Percentiles rank a stretch among this genome's conserved stretches.
These are phyloP conservation scores for Gnathonemus echidnorhynchus DNA, from an alignment of 2,113 vertebrate genomes.

Conservation along the genomic window DNA sequence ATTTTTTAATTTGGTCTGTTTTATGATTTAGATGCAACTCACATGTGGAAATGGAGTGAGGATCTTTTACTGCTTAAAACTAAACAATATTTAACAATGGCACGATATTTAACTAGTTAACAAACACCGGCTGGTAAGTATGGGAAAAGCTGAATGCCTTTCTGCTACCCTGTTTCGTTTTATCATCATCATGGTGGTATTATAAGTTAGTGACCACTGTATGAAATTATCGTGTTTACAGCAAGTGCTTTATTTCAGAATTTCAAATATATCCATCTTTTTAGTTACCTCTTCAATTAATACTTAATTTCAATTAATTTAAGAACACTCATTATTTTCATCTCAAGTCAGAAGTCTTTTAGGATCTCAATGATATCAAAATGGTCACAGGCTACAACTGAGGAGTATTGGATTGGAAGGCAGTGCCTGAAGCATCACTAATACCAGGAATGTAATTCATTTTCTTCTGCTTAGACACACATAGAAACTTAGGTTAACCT, in stretches of 20 bases:
- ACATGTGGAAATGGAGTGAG: neutral
- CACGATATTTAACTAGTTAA: neutral
- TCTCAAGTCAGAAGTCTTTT: neutral
- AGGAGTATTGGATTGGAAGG: neutral
- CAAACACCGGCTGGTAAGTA: neutral
- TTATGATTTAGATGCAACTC: neutral
- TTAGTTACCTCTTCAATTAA: neutral
- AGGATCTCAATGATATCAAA: neutral
- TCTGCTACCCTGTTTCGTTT: neutral
- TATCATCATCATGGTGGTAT: neutral
- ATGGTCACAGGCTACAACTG: neutral
- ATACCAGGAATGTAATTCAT: neutral
- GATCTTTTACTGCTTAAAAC: neutral
- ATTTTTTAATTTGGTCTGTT: slow-evolving; percentile 35
- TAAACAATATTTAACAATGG: neutral
- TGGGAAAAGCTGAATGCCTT: neutral
- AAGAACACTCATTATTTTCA: neutral
- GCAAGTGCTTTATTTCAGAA: neutral
- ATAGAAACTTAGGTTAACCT: neutral
- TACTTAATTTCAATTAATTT: neutral
- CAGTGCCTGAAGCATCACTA: neutral
- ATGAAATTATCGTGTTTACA: neutral
- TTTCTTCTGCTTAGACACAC: neutral
- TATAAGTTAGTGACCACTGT: neutral
- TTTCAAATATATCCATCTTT: neutral